Evolutionary conservation across 2,888 invertebrate genomes (phyloP).

Genomic region (Oithona nana): DNA sequence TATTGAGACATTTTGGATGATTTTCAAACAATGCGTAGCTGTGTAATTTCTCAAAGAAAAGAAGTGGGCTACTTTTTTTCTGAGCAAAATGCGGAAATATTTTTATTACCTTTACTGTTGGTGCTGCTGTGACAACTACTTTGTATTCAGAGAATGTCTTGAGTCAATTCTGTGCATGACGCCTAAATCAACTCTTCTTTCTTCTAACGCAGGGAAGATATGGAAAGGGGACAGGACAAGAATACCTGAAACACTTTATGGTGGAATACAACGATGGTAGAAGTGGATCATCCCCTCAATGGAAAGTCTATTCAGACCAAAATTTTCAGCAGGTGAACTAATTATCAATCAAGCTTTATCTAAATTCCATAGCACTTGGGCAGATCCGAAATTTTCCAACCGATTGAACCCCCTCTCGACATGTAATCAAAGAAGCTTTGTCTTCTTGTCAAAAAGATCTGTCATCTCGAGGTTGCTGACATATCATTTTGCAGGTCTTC

Average conservation of each 20-base stretch:
- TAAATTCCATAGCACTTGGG: neutral
- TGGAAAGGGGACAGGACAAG: conserved; percentile 33
- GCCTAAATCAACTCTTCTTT: neutral
- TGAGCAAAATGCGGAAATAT: no score
- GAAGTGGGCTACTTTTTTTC: no score
- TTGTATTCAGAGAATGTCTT: neutral
- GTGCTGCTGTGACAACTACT: no score
- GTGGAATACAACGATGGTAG: conserved; percentile 29
- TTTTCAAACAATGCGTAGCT: no score
- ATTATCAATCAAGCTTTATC: neutral
- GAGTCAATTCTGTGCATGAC: neutral
- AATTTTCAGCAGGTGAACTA: conserved; percentile 27
- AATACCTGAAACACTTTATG: conserved; percentile 30
- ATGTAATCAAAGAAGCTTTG: neutral
- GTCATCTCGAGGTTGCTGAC: neutral
- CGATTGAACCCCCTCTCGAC: neutral
- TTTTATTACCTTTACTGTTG: neutral
- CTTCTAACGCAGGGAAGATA: conserved; percentile 33
- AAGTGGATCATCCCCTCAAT: conserved; percentile 23
- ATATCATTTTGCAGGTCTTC: conserved; percentile 27
- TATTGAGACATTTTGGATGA: no score
- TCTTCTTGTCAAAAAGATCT: neutral
- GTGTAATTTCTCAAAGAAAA: no score
- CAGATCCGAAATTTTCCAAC: neutral
- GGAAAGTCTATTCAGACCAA: conserved; percentile 27